Base-by-base conservation (phyloP, 2,888 invertebrate species). In the Orgyia antiqua region DNA sequence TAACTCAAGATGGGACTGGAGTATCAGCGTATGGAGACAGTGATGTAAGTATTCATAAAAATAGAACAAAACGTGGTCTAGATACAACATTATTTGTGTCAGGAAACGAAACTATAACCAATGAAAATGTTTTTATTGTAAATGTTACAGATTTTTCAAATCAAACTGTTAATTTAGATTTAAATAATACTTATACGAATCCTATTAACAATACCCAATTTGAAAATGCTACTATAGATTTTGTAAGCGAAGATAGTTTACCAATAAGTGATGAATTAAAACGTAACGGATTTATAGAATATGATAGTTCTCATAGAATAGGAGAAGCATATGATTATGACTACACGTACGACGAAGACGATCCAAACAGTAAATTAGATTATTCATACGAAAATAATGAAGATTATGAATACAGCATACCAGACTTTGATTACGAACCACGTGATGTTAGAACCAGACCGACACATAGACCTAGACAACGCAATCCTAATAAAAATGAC, bases 21-120 rank as follows among this genome's bases (percentile, higher is more conserved):
- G 67, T 76, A 0, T 74, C 83, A 11, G 83, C 82, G 1, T 80
- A 75, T 29, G 73, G 67, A 29, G 73, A 75, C 12, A 73, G 82
- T 10, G 69, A 74, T 46, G 84, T 86, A 78, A 84, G 84, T 83
- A 79, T 61, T 36, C 34, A 29, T 36, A 51, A 39, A 21, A 40
- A 36, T 34, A 58, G 46, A 10, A 50, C 49, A 8, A 57, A 45
- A 42, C 65, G 56, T 53, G 39, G 52, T 10, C 34, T 80, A 52
- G 72, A 80, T 12, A 68, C 67, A 4, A 44, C 63, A 3, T 64
- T 68, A 10, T 78, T 80, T 45, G 21, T 71, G 28, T 30, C 68
- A 45, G 49, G 54, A 6, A 61, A 54, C 24, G 46, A 51, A 40
- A 53, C 45, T 6, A 5, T 27, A 13, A 17, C 35, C 4, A 15